Base-by-base conservation (phyloP, 2,113 vertebrate species). In the Capra hircus region DNA sequence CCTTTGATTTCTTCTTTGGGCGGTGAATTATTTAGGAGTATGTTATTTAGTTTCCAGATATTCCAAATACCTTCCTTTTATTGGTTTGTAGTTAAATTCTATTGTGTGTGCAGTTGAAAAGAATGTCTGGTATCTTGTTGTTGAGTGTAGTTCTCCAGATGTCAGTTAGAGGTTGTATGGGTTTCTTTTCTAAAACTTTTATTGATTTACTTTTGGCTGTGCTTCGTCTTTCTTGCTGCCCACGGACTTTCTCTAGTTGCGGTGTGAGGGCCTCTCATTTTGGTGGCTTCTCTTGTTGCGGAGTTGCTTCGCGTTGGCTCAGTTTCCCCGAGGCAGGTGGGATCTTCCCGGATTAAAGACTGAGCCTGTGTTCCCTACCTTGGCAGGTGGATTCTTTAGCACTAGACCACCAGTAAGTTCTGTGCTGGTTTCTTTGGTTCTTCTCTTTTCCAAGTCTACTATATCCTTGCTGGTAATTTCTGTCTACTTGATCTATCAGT, bases 1-100 rank as follows among this genome's bases (percentile, higher is more conserved):
- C 48, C 82, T 93, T 86, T 86, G 80, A 92, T 53, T 90, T 82
- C 25, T 92, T 86, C 92, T 92, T 96, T 85, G 30, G 45, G 21
- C 4, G 4, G 9, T 88, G 48, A 48, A 57, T 77, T 88, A 77
- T 80, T 57, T 85, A 80, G 13, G 89, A 85, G 27, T 85, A 23
- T 80, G 80, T 74, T 74, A 71, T 85, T 48, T 89, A 36, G 64
- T 74, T 90, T 92, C n/a, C 30, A 95, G 45, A 53, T 92, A 60
- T 45, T 71, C 52, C 59, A 81, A 15, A n/a, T 92, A 67, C 55
- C 62, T 83, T 77, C 60, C 21, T 94, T 91, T 71, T 28, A 25
- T 33, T 64, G 15, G 60, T 64, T 95, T 92, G 50, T 62, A 84
- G 59, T 77, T 92, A 55, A 60, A 40, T 92, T 91, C 45, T 14